Conservation (phyloP, 2,888 invertebrate genomes). For the Polymixis flavicincta region DNA sequence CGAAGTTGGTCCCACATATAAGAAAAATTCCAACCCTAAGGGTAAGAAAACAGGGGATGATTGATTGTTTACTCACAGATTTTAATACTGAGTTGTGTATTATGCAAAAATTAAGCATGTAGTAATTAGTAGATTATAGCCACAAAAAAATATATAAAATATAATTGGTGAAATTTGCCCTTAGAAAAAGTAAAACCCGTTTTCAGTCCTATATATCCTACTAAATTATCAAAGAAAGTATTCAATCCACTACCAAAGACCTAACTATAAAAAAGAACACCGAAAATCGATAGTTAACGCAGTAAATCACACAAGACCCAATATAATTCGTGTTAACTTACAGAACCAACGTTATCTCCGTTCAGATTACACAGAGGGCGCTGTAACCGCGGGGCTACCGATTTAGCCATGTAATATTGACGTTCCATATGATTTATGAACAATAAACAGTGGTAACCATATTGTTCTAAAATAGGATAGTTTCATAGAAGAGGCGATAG, state of each 20-base stretch:
- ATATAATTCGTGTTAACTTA: conserved; percentile 66
- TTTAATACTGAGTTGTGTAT: too few species aligned
- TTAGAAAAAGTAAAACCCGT: not conserved
- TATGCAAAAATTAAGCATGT: too few species aligned
- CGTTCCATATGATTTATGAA: conserved; percentile 84
- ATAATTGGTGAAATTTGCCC: too few species aligned
- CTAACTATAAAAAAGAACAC: conserved; percentile 14
- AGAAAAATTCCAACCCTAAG: too few species aligned
- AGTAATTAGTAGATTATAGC: too few species aligned
- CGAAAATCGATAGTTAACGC: conserved; percentile 24
- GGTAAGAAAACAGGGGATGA: too few species aligned
- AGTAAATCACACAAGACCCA: conserved; percentile 60
- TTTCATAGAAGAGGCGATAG: conserved; percentile 9
- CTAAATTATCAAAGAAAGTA: not conserved
- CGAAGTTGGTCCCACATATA: too few species aligned
- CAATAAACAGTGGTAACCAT: conserved; percentile 79
- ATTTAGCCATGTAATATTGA: conserved; percentile 81
- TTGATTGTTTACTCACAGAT: too few species aligned
- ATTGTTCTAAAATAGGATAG: conserved; percentile 75
- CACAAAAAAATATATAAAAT: too few species aligned
- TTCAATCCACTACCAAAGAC: not conserved
- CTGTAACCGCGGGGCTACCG: conserved; percentile 70
- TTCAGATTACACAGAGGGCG: conserved; percentile 65
- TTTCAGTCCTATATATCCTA: too few species aligned
- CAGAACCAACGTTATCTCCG: conserved; percentile 70